These are phyloP conservation scores for Lottia gigantea DNA, from an alignment of 2,888 invertebrate genomes.

Conservation along the genomic window DNA sequence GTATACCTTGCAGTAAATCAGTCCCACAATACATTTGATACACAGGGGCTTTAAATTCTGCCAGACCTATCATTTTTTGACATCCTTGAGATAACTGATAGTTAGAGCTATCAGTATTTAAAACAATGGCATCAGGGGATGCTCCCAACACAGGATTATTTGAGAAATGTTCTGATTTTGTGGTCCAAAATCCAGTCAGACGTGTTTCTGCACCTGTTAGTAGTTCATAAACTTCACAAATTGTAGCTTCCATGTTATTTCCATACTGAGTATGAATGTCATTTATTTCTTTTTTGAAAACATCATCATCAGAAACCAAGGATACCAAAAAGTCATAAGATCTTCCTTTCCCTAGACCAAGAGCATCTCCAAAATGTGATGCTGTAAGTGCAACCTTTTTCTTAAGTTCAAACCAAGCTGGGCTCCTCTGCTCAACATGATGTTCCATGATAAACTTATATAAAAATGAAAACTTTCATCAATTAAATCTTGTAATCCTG, in stretches of 20 bases:
- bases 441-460: conserved; percentile 38
- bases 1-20: conserved; percentile 34
- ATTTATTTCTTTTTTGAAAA: conserved; percentile 23
- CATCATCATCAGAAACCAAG: conserved; percentile 27
- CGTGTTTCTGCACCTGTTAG: conserved; percentile 42
- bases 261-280: conserved; percentile 37
- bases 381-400: conserved; percentile 44
- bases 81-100: background rate
- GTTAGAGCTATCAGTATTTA: conserved; percentile 16
- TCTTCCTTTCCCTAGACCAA: conserved; percentile 50
- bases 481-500: background rate
- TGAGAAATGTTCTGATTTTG: conserved; percentile 12
- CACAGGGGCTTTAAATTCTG: conserved; percentile 54
- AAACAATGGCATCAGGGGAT: conserved; percentile 52
- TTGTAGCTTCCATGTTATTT: conserved; percentile 39
- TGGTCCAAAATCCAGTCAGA: conserved; percentile 51
- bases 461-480: background rate
- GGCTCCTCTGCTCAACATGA: conserved; percentile 42
- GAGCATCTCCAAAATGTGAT: conserved; percentile 52
- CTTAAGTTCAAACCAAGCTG: conserved; percentile 47
- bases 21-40: conserved; percentile 37
- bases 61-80: conserved; percentile 38
- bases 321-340: conserved; percentile 49
- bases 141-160: conserved; percentile 45
- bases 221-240: conserved; percentile 50